phyloP scores from a whole-genome alignment of 2,113 vertebrate genomes.

The Micronisus gabar region DNA sequence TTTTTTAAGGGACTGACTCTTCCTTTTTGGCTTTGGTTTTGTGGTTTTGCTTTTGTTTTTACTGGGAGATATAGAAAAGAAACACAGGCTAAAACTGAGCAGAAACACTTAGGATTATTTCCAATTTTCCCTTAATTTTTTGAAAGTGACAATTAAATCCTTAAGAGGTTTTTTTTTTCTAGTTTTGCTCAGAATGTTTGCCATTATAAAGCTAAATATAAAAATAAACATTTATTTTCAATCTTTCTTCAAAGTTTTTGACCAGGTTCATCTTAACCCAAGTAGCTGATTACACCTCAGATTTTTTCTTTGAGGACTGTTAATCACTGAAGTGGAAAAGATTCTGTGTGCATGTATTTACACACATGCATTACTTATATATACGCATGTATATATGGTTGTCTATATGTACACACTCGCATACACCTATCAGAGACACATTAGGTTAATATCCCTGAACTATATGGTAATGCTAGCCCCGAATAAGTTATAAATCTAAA shows the following conservation, averaged over 20 bases:
- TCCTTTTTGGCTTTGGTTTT: background rate
- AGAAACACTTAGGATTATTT: background rate
- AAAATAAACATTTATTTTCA: background rate
- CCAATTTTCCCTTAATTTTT: background rate
- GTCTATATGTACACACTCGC: background rate
- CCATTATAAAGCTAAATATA: background rate
- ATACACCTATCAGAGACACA: background rate
- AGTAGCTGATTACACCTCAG: background rate
- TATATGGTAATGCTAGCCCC: background rate
- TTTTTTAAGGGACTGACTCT: background rate
- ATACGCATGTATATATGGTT: background rate
- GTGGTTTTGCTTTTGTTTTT: background rate
- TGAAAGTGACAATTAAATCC: background rate
- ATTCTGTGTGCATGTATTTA: background rate
- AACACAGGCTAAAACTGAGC: background rate
- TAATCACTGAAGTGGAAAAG: background rate
- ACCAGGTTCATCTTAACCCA: background rate
- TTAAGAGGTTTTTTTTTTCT: background rate
- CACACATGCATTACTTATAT: rapidly evolving
- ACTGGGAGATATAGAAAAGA: background rate
- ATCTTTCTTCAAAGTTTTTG: background rate
- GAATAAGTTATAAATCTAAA: background rate
- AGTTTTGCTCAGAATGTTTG: background rate
- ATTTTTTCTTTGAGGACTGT: background rate
- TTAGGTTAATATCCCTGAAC: background rate